Base-by-base conservation (phyloP, 2,888 invertebrate species). In the Noctua pronuba region DNA sequence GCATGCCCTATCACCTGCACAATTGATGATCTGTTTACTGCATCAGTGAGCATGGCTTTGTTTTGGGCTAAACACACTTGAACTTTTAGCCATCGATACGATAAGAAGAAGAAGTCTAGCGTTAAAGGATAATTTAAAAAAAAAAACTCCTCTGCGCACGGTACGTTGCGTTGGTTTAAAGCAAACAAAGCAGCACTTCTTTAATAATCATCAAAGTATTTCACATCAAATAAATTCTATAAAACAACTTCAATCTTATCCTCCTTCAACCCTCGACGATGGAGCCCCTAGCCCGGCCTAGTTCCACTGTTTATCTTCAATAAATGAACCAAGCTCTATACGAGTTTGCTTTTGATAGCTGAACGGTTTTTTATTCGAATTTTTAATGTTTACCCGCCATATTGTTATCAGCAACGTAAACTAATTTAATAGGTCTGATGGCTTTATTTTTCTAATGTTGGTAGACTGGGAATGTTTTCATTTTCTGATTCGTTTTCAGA, bases 221-320 rank as follows among this genome's bases (percentile, higher is more conserved):
- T 49, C 4, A 31, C 28, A 21, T 38, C 24, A 52, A 83, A 69
- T 60, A 28, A 55, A 69, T 65, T 73, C n/a, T 65, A 28, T 49
- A 21, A 58, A 83, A 71, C 16, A 35, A 66, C 31, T 73, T 58
- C 18, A 28, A 16, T 73, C 11, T 58, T 85, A 67, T 89, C 88
- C 88, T 73, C 31, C 67, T 76, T 72, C 73, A 75, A 41, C 73
- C 52, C 69, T 16, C 46, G 78, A 77, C 16, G 67, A 49, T 82
- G 79, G 86, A 58, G 31, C 52, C 52, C 75, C 72, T 79, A 84
- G 60, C 80, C 60, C 86, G 92, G 87, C 92, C 91, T 90, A 91
- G 87, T 88, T 92, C 88, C 88, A 85, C 84, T 92, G 90, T 92
- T 91, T 92, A 89, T 89, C 87, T 90, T 88, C 88, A 89, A 89